Conservation (phyloP, 92 coral and sea anemone species). For the Porites cylindrica region DNA sequence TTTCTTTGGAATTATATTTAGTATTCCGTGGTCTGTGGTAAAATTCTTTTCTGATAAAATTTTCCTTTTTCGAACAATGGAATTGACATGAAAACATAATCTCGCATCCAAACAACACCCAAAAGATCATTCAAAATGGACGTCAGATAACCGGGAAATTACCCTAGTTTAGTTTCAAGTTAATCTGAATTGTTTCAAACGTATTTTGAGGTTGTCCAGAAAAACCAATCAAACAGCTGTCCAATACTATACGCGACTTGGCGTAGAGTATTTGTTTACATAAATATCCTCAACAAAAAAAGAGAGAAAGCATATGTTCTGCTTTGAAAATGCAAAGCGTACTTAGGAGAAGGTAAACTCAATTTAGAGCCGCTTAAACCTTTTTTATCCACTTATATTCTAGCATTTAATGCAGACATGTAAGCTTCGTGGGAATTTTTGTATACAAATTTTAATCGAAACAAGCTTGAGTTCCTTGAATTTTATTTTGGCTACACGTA, state of each 20-base stretch:
- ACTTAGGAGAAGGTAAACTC: too few relatives aligned
- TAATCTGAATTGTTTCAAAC: constrained; percentile 34
- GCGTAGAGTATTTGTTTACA: constrained; percentile 54
- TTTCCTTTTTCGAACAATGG: constrained; percentile 87
- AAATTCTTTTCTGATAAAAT: constrained; percentile 78
- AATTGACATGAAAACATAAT: constrained; percentile 92
- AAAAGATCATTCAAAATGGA: constrained; percentile 37
- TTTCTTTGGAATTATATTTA: background rate
- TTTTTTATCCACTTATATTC: background rate
- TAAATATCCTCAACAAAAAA: constrained; percentile 7
- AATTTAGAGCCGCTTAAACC: background rate
- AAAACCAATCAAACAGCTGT: constrained; percentile 36
- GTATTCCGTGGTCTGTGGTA: background rate
- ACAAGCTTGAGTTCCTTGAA: background rate
- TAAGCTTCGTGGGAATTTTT: background rate
- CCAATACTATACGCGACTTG: constrained; percentile 19
- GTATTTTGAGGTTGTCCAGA: constrained; percentile 39
- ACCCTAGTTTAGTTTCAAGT: constrained; percentile 13
- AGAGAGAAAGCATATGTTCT: background rate
- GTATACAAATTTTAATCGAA: background rate
- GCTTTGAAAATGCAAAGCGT: background rate
- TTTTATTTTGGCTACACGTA: background rate
- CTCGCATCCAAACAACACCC: constrained; percentile 30
- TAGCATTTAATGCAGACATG: background rate
- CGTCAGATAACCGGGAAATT: constrained; percentile 28